Evolutionary conservation across 1,140 invertebrate species (phyloP), one percentile per base, ranked within the genome.

Genomic region (Aphidius ervi): DNA sequence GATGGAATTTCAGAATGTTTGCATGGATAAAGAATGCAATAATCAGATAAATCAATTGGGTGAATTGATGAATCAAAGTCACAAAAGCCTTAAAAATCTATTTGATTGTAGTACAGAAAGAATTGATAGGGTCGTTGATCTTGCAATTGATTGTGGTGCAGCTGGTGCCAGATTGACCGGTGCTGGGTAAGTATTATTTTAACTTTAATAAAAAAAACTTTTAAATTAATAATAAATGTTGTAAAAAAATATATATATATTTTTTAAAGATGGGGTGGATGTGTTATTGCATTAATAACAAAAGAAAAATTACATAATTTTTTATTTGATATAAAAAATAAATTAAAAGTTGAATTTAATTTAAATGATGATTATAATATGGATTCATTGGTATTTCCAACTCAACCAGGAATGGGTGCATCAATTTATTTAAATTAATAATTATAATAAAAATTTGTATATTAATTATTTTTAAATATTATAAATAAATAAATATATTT

Each of bases 101-200:
- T 99, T 97, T 74, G 93, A 99, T 75, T 99, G 97, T 77, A 97
- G 94, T 56, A 95, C 97, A 82, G 83, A 88, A 1, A 86, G 90
- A 67, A 82, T 99, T 58, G 95, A 99, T 77, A 79, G 81, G 54
- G 80, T 99, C 5, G 93, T 98, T 41, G 77, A 88, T 39, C 74
- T 90, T 49, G 93, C 93, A n/a, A 76, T 84, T 57, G 74, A 85
- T 52, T 81, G 85, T 57, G 87, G 90, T 43, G 86, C 89, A 6
- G 81, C 92, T 23, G 93, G 95, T 42, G 90, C 93, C 7, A 84
- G 97, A 63, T 80, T 99, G 42, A 99, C 97, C 6, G 97, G 97
- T 56, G 94, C 94, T 16, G 94, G 94, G 84, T 90, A 81, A 81
- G 74, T 55, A 52, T 42, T 57, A 5, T 37, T 53, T 40, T 57